Base-by-base conservation (phyloP, 2,888 invertebrate species). In the Leptinotarsa juncta region DNA sequence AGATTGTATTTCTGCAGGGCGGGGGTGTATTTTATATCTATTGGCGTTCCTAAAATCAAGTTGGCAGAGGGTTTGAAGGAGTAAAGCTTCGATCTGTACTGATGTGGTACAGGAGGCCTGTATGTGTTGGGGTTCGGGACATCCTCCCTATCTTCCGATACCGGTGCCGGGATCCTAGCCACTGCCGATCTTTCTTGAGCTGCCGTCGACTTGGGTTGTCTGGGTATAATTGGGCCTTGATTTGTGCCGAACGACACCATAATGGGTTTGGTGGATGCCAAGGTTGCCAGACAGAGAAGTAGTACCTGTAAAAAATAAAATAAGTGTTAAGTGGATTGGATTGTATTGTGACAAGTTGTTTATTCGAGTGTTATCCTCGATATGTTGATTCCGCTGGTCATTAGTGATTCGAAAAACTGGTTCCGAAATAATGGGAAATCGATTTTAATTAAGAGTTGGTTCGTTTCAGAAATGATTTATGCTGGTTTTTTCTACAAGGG, bases 201-300 rank as follows among this genome's bases (percentile, higher is more conserved):
- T 16, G 71, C 62, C 20, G 73, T 67, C 23, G 78, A 70, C 68
- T 80, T 78, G n/a, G 79, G 73, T 53, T 72, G 72, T 57, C 78
- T 77, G 10, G 87, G 87, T 20, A 86, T 78, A 62, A 88, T 88
- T 50, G 88, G 87, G n/a, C 87, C 88, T 81, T 85, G 83, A 49
- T 86, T 87, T 4, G 88, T 88, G 51, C 88, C 88, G 77, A 86
- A 88, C 53, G 86, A 83, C 48, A 88, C 88, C 87, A 87, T 87
- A 74, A 88, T 87, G 51, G 87, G 86, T 74, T 86, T 84, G 49
- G 85, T 74, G 4, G 79, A 71, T 53, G 82, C 81, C 79, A 83
- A 81, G 78, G 83, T 81, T 67, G 83, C 71, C 71, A 85, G 77
- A 75, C 84, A 81, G 71, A 84, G 67, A 50, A 83, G 74, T 57